Percentiles rank a stretch among this genome's conserved stretches.
Evolutionary conservation across 2,113 vertebrate species (phyloP).

Genomic region (Leucoraja erinaceus): DNA sequence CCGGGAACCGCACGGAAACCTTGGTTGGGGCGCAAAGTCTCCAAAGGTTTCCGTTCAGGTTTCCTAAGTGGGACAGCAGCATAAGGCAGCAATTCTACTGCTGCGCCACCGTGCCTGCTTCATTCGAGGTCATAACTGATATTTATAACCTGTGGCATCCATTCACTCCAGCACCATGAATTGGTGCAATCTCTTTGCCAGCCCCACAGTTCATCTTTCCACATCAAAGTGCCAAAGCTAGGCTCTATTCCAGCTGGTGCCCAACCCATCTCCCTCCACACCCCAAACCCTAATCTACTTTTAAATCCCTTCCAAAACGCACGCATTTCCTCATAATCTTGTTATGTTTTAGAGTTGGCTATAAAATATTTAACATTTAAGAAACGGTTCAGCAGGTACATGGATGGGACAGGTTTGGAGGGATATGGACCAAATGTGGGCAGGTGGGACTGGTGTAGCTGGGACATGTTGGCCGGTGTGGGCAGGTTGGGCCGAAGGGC

Average conservation of each 20-base stretch:
- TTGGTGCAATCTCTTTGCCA: neutral
- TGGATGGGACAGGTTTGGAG: too few species aligned
- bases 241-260: neutral
- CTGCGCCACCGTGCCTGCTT: neutral
- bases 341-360: neutral
- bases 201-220: neutral
- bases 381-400: too few species aligned
- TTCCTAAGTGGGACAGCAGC: too few species aligned
- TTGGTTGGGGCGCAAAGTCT: too few species aligned
- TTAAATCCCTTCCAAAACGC: neutral
- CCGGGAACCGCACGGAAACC: too few species aligned
- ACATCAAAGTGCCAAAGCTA: neutral
- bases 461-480: too few species aligned
- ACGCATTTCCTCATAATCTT: neutral
- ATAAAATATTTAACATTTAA: too few species aligned
- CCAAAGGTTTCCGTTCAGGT: too few species aligned
- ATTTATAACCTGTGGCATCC: neutral
- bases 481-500: too few species aligned
- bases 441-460: too few species aligned
- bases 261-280: neutral
- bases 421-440: too few species aligned
- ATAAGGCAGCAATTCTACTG: too few species aligned
- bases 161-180: neutral
- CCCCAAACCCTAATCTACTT: neutral
- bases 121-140: neutral